Evolutionary conservation across 1,140 invertebrate genomes (phyloP).

Genomic region (Drosophila grimshawi): DNA sequence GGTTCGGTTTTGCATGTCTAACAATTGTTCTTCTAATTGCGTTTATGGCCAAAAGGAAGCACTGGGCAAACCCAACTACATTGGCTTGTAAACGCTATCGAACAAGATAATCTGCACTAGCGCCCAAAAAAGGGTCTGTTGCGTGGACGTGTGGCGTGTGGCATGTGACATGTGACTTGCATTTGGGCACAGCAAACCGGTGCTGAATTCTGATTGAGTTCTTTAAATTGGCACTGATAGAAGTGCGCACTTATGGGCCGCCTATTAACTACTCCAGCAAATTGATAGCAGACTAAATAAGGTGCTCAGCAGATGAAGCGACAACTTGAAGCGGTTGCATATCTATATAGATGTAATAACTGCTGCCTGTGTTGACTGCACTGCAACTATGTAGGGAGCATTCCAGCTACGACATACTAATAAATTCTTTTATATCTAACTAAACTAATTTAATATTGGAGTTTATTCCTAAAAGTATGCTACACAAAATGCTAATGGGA

Average conservation of each 20-base stretch:
- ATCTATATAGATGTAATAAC: slow-evolving; percentile 50
- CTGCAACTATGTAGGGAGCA: not conserved
- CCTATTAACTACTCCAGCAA: slow-evolving; percentile 66
- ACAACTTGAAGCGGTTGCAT: slow-evolving; percentile 34
- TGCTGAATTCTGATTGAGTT: slow-evolving; percentile 61
- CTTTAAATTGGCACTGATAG: slow-evolving; percentile 67
- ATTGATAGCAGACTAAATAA: slow-evolving; percentile 60
- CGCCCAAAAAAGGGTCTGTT: slow-evolving; percentile 59
- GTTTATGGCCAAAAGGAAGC: slow-evolving; percentile 66
- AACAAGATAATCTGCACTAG: slow-evolving; percentile 77
- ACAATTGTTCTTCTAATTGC: slow-evolving; percentile 84
- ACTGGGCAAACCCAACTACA: slow-evolving; percentile 37
- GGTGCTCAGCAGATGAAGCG: slow-evolving; percentile 48
- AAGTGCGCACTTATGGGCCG: slow-evolving; percentile 64
- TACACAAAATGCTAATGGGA: not conserved
- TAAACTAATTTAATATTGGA: not conserved
- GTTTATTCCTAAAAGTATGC: slow-evolving; percentile 42
- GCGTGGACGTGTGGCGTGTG: slow-evolving; percentile 39
- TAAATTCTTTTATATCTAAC: not conserved
- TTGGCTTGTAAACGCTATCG: slow-evolving; percentile 80
- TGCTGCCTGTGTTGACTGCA: slow-evolving; percentile 16
- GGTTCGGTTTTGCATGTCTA: slow-evolving; percentile 78
- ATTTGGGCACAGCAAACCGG: slow-evolving; percentile 75
- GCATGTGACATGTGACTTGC: slow-evolving; percentile 60
- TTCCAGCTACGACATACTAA: not conserved